phyloP scores from a whole-genome alignment of 2,888 invertebrate species.

The Toxonevra muliebris region DNA sequence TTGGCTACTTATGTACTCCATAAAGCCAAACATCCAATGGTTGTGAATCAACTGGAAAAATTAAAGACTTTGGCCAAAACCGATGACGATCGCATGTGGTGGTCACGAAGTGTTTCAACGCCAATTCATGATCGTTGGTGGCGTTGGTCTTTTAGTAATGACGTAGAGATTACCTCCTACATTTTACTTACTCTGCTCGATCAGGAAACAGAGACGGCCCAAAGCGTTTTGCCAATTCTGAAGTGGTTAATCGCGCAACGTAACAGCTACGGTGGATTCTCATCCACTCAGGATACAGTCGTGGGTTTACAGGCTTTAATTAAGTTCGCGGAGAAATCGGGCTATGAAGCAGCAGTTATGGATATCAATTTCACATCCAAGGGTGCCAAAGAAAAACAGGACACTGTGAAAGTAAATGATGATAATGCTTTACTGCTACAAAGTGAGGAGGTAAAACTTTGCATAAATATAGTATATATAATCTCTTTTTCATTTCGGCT shows the following conservation, averaged over 20 bases:
- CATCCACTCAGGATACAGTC: constrained; percentile 81
- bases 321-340: constrained; percentile 66
- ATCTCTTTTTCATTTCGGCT: too few relatives aligned
- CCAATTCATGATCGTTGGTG: constrained; percentile 49
- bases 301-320: constrained; percentile 76
- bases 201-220: constrained; percentile 48
- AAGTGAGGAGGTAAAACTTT: constrained; percentile 71
- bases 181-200: constrained; percentile 55
- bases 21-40: constrained; percentile 76
- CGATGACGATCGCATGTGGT: constrained; percentile 77
- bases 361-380: constrained; percentile 69
- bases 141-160: constrained; percentile 63
- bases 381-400: constrained; percentile 51
- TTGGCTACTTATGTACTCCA: constrained; percentile 81
- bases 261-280: constrained; percentile 76
- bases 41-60: constrained; percentile 61
- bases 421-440: constrained; percentile 85
- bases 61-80: constrained; percentile 69
- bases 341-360: constrained; percentile 66
- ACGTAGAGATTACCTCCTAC: constrained; percentile 57
- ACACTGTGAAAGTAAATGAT: constrained; percentile 73
- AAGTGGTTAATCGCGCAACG: constrained; percentile 80
- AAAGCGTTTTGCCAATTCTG: constrained; percentile 66
- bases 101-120: constrained; percentile 72
- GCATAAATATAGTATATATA: not conserved